Evolutionary conservation across 2,113 vertebrate species (phyloP).

Genomic region (Thunnus thynnus): DNA sequence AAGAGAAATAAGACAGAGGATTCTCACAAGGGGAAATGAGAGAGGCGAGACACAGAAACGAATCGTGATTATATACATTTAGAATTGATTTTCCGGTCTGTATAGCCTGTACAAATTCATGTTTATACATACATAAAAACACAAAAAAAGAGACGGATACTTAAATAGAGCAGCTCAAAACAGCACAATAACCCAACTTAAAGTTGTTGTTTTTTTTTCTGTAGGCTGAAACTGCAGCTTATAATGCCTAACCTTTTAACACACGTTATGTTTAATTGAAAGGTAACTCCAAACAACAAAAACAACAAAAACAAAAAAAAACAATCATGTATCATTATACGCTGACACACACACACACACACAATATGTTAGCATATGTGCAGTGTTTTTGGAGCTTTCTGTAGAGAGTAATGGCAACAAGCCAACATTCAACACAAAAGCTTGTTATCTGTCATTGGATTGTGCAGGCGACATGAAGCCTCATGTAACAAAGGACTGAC

Average conservation of each 20-base stretch:
- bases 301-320: too few species aligned
- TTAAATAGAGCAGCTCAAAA: too few species aligned
- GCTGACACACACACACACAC: background rate
- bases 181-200: too few species aligned
- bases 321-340: background rate
- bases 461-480: conserved; percentile 12
- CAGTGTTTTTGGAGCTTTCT: conserved; percentile 1
- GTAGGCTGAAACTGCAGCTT: too few species aligned
- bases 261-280: too few species aligned
- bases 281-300: too few species aligned
- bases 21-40: conserved; percentile 30
- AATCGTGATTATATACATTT: background rate
- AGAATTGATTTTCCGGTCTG: too few species aligned
- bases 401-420: background rate
- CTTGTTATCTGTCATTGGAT: conserved; percentile 4
- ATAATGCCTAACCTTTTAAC: too few species aligned
- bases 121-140: too few species aligned
- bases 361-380: background rate
- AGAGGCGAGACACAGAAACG: background rate
- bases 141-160: too few species aligned
- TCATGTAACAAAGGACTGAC: conserved; percentile 9
- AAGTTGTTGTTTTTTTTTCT: too few species aligned
- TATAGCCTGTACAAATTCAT: too few species aligned
- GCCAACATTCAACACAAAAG: background rate
- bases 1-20: conserved; percentile 41